phyloP scores from a whole-genome alignment of 1,140 invertebrate genomes.

The Drosophila santomea region DNA sequence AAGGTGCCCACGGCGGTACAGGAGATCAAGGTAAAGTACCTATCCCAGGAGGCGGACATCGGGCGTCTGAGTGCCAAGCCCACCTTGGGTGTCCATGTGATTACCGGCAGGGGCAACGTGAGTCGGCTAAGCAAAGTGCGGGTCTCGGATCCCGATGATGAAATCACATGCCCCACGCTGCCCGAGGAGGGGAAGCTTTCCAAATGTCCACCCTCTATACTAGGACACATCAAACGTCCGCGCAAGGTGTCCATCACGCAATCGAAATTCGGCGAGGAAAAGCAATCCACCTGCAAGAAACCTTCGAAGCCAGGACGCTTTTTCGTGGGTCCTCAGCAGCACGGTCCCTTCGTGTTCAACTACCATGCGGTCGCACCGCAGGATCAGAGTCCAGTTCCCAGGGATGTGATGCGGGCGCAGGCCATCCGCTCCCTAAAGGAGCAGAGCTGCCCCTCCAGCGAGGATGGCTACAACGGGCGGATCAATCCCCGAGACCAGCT shows the following conservation, averaged over 20 bases:
- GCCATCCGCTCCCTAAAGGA: constrained; percentile 9
- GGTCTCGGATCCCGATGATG: constrained; percentile 23
- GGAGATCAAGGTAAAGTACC: neutral
- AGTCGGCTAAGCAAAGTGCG: neutral
- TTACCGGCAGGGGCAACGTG: neutral
- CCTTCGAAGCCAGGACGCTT: neutral
- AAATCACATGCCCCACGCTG: neutral
- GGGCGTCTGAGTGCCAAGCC: neutral
- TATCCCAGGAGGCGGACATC: constrained; percentile 18
- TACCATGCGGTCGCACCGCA: constrained; percentile 32
- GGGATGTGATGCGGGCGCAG: constrained; percentile 17
- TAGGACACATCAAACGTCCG: neutral
- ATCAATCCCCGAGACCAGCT: constrained; percentile 15
- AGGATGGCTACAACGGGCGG: constrained; percentile 1
- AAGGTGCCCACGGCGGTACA: constrained; percentile 12
- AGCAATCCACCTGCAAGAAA: neutral
- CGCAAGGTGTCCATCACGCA: neutral
- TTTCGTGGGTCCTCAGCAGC: neutral
- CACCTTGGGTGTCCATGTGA: constrained; percentile 2
- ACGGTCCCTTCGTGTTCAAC: constrained; percentile 21
- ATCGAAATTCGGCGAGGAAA: neutral
- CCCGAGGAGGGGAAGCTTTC: neutral
- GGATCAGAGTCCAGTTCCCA: neutral
- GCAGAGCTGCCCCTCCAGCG: neutral
- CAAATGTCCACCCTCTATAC: neutral